Conservation (phyloP, 2,113 vertebrate species). For the Pterocles burchelli region DNA sequence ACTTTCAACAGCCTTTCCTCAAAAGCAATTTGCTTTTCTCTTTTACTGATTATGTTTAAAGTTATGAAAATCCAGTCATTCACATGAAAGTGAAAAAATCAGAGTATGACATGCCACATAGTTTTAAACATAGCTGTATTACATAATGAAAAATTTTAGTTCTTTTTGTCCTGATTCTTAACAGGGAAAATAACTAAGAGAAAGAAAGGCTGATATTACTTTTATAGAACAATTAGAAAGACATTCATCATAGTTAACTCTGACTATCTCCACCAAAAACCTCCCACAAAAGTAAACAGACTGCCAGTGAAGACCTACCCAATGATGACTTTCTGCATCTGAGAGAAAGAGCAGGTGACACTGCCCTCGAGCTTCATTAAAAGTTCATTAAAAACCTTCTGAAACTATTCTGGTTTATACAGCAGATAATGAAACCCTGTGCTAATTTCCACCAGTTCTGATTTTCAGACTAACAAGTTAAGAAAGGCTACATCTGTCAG, state of each 20-base stretch:
- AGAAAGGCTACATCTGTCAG: background rate
- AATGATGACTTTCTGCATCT: background rate
- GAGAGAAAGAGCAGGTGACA: background rate
- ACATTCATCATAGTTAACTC: background rate
- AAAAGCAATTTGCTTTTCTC: background rate
- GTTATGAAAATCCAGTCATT: background rate
- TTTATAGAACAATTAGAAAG: background rate
- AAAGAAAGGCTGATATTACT: background rate
- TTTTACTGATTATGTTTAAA: background rate
- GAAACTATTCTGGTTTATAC: background rate
- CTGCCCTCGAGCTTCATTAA: background rate
- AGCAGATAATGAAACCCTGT: background rate
- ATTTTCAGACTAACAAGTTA: background rate
- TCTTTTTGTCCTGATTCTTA: background rate
- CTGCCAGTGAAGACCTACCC: background rate
- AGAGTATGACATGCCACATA: background rate
- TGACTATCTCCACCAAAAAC: background rate
- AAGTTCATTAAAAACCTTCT: background rate
- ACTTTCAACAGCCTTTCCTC: background rate
- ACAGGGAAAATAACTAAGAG: background rate
- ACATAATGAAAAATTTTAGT: background rate
- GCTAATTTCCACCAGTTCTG: background rate
- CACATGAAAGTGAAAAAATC: background rate
- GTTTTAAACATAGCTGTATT: background rate
- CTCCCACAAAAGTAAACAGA: background rate